Base-by-base conservation (phyloP, 2,888 invertebrate genomes). In the Ormyrus pomaceus region DNA sequence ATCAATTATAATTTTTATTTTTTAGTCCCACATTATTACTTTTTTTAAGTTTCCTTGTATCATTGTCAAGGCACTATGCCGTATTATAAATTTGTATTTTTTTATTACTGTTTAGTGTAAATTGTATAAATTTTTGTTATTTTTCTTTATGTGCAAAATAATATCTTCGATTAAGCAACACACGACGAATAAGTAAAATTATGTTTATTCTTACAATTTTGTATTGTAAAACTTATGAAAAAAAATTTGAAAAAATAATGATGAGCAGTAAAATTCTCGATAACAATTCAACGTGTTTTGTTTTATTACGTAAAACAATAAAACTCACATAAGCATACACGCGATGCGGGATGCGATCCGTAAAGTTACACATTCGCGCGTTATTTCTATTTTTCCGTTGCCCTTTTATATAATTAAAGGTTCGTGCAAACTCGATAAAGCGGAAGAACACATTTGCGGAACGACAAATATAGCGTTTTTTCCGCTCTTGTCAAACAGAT, bases 1-100 rank as follows among this genome's bases (percentile, higher is more conserved):
- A 87, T 83, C 84, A 87, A 89, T 89, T 88, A 88, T 86, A 84
- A 87, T 84, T 84, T 77, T 82, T 70, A 77, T 75, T 81, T 76
- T 76, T 77, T 74, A 77, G 62, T 45, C 73, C 74, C 58, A 64
- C 55, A 65, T 66, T 79, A 73, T 66, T 76, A 55, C 58, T 50
- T 73, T 70, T 65, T 53, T 45, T 76, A 48, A n/a, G 46, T 75
- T 79, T 75, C 59, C 62, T 69, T 79, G 64, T 74, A 79, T 34
- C 34, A 34, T 34, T 34, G 34, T 34, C 34, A 34, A 34, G 34
- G 34, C 45, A 51, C 66, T 48, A 70, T 56, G 53, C 48, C 51
- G 46, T 56, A 65, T 53, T 75, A 76, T 48, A 73, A 45, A 68
- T 34, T 58, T 65, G 58, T 79, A 69, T 74, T 79, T 74, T 73